Evolutionary conservation across 1,140 invertebrate genomes (phyloP).

Genomic region (Zaprionus davidi): DNA sequence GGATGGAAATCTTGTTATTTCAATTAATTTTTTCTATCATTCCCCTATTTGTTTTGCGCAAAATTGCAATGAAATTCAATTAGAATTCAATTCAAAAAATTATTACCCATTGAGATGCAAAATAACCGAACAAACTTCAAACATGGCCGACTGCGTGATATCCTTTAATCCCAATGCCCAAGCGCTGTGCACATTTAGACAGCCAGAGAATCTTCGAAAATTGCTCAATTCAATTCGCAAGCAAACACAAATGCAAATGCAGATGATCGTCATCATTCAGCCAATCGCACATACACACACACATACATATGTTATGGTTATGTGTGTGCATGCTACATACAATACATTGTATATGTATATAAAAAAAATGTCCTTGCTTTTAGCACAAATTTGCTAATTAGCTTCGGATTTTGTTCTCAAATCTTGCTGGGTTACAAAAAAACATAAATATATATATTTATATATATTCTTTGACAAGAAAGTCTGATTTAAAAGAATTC

Average conservation of each 20-base stretch:
- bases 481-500: constrained; percentile 1
- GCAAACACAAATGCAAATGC: constrained; percentile 1
- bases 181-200: constrained; percentile 5
- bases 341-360: constrained; percentile 1
- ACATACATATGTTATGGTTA: background rate
- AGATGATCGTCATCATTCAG: background rate
- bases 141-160: constrained; percentile 9
- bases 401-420: constrained; percentile 1
- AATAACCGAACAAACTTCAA: constrained; percentile 13
- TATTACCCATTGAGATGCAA: constrained; percentile 1
- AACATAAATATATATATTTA: background rate
- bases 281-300: background rate
- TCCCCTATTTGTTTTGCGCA: constrained; percentile 14
- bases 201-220: constrained; percentile 7
- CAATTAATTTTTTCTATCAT: constrained; percentile 1
- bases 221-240: constrained; percentile 3
- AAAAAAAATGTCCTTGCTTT: constrained; percentile 11
- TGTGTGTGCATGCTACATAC: background rate
- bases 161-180: background rate
- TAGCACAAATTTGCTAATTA: constrained; percentile 8
- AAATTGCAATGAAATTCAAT: constrained; percentile 1
- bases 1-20: constrained; percentile 48
- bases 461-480: background rate
- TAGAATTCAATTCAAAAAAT: constrained; percentile 4
- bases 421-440: constrained; percentile 9